A percentile compares a stretch with the other conserved stretches of the same genome.
phyloP scores from a whole-genome alignment of 2,113 vertebrate species.

The Dromaius novaehollandiae region DNA sequence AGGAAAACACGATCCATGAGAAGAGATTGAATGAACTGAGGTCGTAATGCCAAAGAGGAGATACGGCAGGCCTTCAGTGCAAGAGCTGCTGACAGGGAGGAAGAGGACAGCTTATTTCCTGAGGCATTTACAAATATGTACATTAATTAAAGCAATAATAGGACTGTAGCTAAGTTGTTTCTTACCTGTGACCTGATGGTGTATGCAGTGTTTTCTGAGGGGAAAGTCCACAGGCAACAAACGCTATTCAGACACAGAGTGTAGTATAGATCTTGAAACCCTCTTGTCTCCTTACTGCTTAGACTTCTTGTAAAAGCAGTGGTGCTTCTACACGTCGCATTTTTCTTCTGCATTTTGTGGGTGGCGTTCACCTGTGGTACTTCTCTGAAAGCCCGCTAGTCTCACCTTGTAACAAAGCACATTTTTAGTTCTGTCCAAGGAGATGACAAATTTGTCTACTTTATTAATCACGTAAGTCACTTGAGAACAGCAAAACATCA shows the following conservation, averaged over 20 bases:
- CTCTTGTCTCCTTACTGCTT: neutral
- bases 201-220: neutral
- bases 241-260: neutral
- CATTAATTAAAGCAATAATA: neutral
- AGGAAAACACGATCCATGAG: neutral
- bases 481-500: conserved; percentile 38
- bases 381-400: neutral
- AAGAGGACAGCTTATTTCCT: neutral
- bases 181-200: neutral
- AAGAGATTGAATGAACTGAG: neutral
- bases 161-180: neutral
- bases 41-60: neutral
- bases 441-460: conserved; percentile 55
- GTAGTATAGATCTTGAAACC: neutral
- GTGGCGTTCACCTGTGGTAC: neutral
- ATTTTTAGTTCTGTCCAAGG: conserved; percentile 36
- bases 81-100: neutral
- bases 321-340: neutral
- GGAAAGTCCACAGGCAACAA: neutral
- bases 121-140: neutral
- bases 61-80: neutral
- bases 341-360: neutral
- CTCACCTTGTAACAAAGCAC: neutral
- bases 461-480: conserved; percentile 50
- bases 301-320: neutral